Conservation (phyloP, 2,797 vertebrate genomes). For the Sebastes oblongus region DNA sequence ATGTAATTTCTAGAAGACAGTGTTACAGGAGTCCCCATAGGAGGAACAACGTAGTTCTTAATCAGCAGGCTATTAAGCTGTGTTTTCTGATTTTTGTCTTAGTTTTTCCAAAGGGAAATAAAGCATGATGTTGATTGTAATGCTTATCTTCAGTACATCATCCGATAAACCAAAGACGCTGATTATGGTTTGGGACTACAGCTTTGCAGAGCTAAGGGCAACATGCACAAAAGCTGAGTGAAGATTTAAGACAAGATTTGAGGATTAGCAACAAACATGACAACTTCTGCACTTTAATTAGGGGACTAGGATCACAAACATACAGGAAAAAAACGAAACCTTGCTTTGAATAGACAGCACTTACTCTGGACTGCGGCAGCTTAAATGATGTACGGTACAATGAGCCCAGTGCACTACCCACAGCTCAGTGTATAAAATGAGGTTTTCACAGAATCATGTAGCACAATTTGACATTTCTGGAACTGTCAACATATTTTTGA, state of each 20-base stretch:
- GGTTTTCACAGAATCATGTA: background rate
- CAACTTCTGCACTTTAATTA: background rate
- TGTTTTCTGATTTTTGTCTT: background rate
- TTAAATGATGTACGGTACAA: background rate
- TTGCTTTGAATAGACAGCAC: background rate
- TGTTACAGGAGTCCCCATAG: background rate
- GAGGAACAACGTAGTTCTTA: background rate
- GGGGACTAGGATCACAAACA: background rate
- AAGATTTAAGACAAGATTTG: constrained; percentile 7
- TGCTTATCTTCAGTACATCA: background rate
- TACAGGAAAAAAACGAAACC: background rate
- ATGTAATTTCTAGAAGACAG: background rate
- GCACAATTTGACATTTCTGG: background rate
- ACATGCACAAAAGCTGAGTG: background rate
- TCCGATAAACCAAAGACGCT: background rate
- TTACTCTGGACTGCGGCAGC: background rate
- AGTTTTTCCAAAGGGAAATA: background rate
- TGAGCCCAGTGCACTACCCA: background rate
- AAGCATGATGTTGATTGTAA: no score
- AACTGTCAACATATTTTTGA: background rate
- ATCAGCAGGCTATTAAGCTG: background rate
- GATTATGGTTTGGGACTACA: background rate
- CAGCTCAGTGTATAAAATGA: background rate
- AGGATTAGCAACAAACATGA: background rate
- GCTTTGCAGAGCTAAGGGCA: background rate